A percentile compares a stretch with the other conserved stretches of the same genome.
Evolutionary conservation across 1,140 invertebrate species (phyloP).

Genomic region (Elysia chlorotica): DNA sequence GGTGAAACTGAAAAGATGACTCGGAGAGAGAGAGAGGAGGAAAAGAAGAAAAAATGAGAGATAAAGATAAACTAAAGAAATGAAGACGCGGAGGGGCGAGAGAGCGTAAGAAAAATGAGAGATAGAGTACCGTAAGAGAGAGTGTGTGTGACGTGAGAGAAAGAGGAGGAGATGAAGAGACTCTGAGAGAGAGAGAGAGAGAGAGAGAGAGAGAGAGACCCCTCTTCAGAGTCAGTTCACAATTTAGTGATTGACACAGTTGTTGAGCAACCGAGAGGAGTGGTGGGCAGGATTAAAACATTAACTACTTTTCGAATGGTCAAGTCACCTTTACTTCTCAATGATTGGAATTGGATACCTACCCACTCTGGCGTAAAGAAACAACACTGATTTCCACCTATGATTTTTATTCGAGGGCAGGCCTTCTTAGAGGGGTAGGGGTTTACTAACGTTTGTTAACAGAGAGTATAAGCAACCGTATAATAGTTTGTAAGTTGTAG

Average conservation of each 20-base stretch:
- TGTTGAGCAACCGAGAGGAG: neutral
- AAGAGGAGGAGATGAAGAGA: neutral
- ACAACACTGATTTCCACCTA: too few species aligned
- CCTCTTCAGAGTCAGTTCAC: neutral
- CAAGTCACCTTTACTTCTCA: neutral
- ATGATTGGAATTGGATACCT: too few species aligned
- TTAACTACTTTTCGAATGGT: neutral
- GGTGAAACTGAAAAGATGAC: conserved; percentile 16
- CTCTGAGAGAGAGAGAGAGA: neutral
- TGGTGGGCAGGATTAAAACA: neutral
- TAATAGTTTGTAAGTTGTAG: too few species aligned
- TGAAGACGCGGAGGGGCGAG: neutral
- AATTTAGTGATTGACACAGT: neutral
- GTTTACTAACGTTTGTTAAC: too few species aligned
- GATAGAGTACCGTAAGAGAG: neutral
- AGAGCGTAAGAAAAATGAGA: neutral
- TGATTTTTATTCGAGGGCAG: too few species aligned
- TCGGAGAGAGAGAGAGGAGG: neutral
- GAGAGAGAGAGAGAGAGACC: neutral
- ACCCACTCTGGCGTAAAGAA: too few species aligned
- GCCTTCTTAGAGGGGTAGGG: too few species aligned
- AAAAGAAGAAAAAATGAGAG: neutral
- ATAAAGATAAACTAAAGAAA: neutral
- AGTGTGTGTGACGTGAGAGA: neutral
- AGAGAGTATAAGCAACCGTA: too few species aligned